Evolutionary conservation across 2,113 vertebrate species (phyloP), one percentile per base, ranked within the genome.

Genomic region (Oncorhynchus gorbuscha): DNA sequence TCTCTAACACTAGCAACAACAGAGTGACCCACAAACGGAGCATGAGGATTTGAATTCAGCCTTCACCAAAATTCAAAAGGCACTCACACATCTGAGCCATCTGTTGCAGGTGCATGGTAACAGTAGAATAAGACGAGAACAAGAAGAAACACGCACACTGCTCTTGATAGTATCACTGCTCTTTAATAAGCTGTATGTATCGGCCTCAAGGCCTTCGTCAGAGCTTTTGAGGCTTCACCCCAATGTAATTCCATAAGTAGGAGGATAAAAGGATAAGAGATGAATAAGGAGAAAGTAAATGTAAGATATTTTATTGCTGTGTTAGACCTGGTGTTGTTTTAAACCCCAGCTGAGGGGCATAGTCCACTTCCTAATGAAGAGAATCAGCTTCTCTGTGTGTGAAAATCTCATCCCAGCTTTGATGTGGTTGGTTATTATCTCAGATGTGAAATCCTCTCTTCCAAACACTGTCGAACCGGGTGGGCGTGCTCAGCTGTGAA

Each of bases 401-500:
- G 79, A 82, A 82, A 89, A 87, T 81, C 20, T 81, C 78, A 87
- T 87, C 86, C 71, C 75, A 83, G 85, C 84, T 84, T 76, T 83
- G 80, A 55, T 83, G 35, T 82, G 82, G 76, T 86, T 82, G 80
- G 78, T 86, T 87, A 88, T 87, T 89, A 90, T 84, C 85, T 91
- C 86, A 87, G 88, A 83, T 90, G 89, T 91, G 86, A 92, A 90
- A 90, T 88, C 86, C 81, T 78, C 78, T 79, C 77, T 61, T 8
- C 76, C 81, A 85, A 74, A 76, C 26, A 7, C 80, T n/a, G 74
- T 82, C 77, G 81, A 88, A 79, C 80, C 85, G 82, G 83, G 81
- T 85, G 62, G 79, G 87, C 72, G 86, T 83, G 87, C 79, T 92
- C 89, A 84, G 85, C 92, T 92, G 91, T 92, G 91, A 93, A 91